Conservation (phyloP, 1,140 invertebrate genomes). For the Onthophagus taurus region DNA sequence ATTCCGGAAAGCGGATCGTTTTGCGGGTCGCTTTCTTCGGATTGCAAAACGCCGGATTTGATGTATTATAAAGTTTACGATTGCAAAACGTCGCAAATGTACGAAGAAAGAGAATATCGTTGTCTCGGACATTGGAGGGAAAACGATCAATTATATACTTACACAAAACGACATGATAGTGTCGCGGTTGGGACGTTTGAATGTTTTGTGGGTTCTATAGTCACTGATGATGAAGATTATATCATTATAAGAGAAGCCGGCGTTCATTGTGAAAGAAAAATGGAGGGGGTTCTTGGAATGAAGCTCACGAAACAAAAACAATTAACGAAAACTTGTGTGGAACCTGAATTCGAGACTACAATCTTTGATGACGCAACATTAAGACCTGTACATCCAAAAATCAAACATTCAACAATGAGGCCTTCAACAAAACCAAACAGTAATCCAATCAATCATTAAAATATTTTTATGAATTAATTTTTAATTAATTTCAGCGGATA, state of each 20-base stretch:
- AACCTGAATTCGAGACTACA: too few relatives aligned
- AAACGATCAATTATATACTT: conserved; percentile 56
- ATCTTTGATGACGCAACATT: too few relatives aligned
- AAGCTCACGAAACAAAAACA: conserved; percentile 36
- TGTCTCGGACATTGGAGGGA: conserved; percentile 66
- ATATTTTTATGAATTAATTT: too few relatives aligned
- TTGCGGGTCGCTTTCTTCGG: conserved; percentile 62
- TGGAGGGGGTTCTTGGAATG: conserved; percentile 57
- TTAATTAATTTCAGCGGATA: too few relatives aligned
- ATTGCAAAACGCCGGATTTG: conserved; percentile 57
- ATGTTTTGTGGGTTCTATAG: conserved; percentile 62
- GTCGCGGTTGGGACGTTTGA: conserved; percentile 50
- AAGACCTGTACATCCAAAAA: too few relatives aligned
- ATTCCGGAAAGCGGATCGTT: conserved; percentile 56
- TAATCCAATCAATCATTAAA: too few relatives aligned
- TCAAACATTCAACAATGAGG: too few relatives aligned
- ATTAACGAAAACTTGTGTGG: not conserved
- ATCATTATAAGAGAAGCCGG: conserved; percentile 63
- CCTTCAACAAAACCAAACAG: too few relatives aligned
- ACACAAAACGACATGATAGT: conserved; percentile 54
- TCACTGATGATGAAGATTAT: conserved; percentile 47
- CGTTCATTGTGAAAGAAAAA: conserved; percentile 54
- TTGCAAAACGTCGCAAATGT: conserved; percentile 51
- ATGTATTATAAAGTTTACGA: conserved; percentile 65
- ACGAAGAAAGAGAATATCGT: conserved; percentile 60